Base-by-base conservation (phyloP, 2,113 vertebrate genomes). In the Chionomys nivalis region DNA sequence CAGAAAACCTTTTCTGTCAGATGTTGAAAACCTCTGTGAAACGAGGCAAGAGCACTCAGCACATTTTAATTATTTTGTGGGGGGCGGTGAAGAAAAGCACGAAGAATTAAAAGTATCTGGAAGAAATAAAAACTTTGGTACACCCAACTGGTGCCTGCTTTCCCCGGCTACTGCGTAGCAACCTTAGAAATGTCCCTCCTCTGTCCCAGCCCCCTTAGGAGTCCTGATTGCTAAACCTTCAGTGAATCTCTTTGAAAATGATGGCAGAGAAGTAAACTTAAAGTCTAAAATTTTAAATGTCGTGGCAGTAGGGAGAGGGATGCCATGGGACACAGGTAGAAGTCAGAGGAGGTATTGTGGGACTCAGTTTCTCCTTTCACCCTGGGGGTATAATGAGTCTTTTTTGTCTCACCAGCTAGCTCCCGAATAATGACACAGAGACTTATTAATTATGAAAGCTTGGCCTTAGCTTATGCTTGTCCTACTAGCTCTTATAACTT, bases 131-230 rank as follows among this genome's bases (percentile, higher is more conserved):
- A 39, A 33, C 0, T 7, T 4, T 2, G 17, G 0, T 2, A 0
- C 0, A 0, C 6, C 7, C 0, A 24, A 5, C 11, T 0, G 0
- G 5, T 0, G 24, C 5, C 39, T n/a, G 0, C n/a, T 49, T 5
- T 21, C 19, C 11, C 10, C 3, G 0, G 82, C n/a, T 16, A 0
- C 70, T 9, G 4, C 12, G 1, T 2, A 17, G 79, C 0, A 10
- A 10, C 44, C 0, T 13, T 11, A 49, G 39, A 0, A 0, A 21
- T 21, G 12, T 2, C 14, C 10, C 0, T 10, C 3, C 26, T 9
- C 8, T 5, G 23, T 17, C 28, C 10, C 9, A 36, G 66, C 5
- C 47, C 26, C 1, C 55, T 42, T 16, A 4, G 42, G 66, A 21
- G 3, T 33, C 0, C 0, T 16, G 42, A 2, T 14, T 19, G 36